These are phyloP conservation scores for Merodon equestris DNA, from an alignment of 2,888 invertebrate species.

Conservation along the genomic window DNA sequence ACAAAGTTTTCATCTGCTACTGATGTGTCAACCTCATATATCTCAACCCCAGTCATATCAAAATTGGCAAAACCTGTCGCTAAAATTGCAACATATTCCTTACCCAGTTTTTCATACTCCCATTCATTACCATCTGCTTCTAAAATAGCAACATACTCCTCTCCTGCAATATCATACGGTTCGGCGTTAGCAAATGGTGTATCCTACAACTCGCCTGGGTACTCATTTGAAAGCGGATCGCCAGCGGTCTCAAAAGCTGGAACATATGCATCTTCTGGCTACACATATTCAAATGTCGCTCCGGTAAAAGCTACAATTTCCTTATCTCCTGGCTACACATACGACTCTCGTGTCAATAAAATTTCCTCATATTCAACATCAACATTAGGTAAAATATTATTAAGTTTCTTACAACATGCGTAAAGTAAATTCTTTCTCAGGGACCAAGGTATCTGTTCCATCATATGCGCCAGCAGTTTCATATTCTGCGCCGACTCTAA, in stretches of 20 bases:
- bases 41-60: conserved; percentile 36
- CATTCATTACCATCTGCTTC: conserved; percentile 14
- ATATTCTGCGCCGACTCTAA: conserved; percentile 26
- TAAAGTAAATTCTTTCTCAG: neutral
- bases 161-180: conserved; percentile 68
- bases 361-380: conserved; percentile 31
- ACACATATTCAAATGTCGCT: conserved; percentile 71
- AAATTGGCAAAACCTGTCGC: conserved; percentile 62
- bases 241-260: conserved; percentile 57
- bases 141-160: conserved; percentile 57
- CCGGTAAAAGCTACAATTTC: conserved; percentile 71
- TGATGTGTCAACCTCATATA: conserved; percentile 79
- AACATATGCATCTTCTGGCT: conserved; percentile 56
- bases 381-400: conserved; percentile 13
- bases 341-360: conserved; percentile 27
- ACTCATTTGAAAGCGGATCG: conserved; percentile 33
- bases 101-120: conserved; percentile 27
- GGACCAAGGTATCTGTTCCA: conserved; percentile 42
- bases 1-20: conserved; percentile 79
- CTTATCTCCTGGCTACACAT: conserved; percentile 67
- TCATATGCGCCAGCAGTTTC: conserved; percentile 67
- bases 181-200: conserved; percentile 71
- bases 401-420: conserved; percentile 23
- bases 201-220: conserved; percentile 69
- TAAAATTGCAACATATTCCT: conserved; percentile 50